A percentile compares a stretch with the other conserved stretches of the same genome.
These are phyloP conservation scores for Lycocerus yunnanus DNA, from an alignment of 2,888 invertebrate species.

Conservation along the genomic window DNA sequence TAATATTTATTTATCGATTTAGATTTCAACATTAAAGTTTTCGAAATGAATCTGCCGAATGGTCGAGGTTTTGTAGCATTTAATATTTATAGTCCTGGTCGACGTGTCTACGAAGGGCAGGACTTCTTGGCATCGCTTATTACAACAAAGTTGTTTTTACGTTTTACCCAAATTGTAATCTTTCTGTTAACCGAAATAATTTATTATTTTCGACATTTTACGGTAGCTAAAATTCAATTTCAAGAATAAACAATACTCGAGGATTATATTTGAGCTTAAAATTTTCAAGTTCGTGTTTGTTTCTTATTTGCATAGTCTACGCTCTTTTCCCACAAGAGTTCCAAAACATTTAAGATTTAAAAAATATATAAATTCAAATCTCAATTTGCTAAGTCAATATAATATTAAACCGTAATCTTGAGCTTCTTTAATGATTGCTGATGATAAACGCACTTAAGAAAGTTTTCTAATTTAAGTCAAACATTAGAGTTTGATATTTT, in stretches of 20 bases:
- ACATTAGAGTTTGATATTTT: neutral
- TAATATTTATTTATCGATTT: neutral
- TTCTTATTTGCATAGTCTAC: neutral
- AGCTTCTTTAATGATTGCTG: neutral
- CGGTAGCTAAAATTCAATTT: neutral
- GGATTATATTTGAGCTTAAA: neutral
- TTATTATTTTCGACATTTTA: neutral
- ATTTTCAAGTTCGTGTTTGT: neutral
- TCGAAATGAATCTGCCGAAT: neutral
- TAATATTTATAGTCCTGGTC: neutral
- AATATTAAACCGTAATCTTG: neutral
- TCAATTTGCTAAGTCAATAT: neutral
- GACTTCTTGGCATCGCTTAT: neutral
- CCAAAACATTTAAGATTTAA: neutral
- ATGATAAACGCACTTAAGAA: neutral
- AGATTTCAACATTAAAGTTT: neutral
- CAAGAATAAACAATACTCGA: neutral
- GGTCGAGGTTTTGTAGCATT: neutral
- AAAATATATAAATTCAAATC: neutral
- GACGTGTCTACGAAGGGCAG: neutral
- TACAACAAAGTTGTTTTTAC: no score
- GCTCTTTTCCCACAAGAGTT: neutral
- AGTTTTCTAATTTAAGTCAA: neutral
- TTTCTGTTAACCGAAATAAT: neutral
- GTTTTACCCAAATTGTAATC: no score